A percentile compares a stretch with the other conserved stretches of the same genome.
Conservation (phyloP, 1,140 invertebrate species). For the Belonocnema kinseyi region DNA sequence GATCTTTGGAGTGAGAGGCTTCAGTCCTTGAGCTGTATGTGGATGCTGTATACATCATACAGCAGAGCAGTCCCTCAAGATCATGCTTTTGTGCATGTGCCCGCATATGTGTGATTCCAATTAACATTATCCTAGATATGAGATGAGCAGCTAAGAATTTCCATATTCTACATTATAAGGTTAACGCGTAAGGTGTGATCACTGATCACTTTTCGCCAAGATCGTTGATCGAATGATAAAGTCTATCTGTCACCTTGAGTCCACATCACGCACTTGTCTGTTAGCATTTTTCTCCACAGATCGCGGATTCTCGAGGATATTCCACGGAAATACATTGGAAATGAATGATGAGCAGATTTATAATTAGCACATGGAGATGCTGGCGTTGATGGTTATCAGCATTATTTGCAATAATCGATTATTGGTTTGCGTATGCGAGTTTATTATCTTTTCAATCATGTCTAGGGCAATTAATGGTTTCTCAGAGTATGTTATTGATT, state of each 20-base stretch:
- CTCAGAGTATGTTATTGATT: slow-evolving; percentile 24
- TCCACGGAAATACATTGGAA: slow-evolving; percentile 21
- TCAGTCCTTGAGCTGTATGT: slow-evolving; percentile 49
- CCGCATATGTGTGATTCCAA: slow-evolving; percentile 59
- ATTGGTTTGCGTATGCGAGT: slow-evolving; percentile 16
- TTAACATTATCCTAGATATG: slow-evolving; percentile 46
- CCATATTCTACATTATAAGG: slow-evolving; percentile 44
- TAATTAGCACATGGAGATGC: slow-evolving; percentile 22
- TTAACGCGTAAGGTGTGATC: slow-evolving; percentile 42
- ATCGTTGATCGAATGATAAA: slow-evolving; percentile 25
- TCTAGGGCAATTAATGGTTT: slow-evolving; percentile 21
- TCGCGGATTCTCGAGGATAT: not conserved
- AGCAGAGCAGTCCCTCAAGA: slow-evolving; percentile 52
- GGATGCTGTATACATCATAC: slow-evolving; percentile 42
- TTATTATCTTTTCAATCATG: not conserved
- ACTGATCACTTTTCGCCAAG: slow-evolving; percentile 15
- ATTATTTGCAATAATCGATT: slow-evolving; percentile 30
- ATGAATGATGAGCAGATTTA: slow-evolving; percentile 28
- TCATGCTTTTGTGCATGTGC: slow-evolving; percentile 52
- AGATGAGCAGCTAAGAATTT: slow-evolving; percentile 12
- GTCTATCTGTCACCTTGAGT: slow-evolving; percentile 21
- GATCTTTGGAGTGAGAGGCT: slow-evolving; percentile 57
- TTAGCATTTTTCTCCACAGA: not conserved
- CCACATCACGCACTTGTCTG: not conserved
- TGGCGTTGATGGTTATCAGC: slow-evolving; percentile 17